A percentile compares a stretch with the other conserved stretches of the same genome.
These are phyloP conservation scores for Cryptocephalus primarius DNA, from an alignment of 2,888 invertebrate genomes.

Conservation along the genomic window DNA sequence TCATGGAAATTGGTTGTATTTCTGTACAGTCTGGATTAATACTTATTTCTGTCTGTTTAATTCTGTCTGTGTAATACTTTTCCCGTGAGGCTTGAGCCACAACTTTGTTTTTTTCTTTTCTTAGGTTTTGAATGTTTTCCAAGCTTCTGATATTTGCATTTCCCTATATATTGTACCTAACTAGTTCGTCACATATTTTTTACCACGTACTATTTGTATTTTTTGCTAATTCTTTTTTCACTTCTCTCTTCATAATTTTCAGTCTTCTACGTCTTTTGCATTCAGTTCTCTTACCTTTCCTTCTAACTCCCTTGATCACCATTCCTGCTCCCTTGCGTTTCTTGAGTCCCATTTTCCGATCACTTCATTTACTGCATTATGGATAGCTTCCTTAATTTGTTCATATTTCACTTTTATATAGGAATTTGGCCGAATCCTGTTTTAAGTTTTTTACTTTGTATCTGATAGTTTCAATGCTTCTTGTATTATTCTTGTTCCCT, in stretches of 20 bases:
- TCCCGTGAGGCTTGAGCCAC: too few relatives aligned
- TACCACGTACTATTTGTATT: not conserved
- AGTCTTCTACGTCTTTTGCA: not conserved
- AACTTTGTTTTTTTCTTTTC: not conserved
- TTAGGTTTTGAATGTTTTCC: not conserved
- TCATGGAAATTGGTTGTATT: too few relatives aligned
- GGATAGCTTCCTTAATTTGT: not conserved
- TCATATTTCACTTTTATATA: not conserved
- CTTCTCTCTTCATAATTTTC: not conserved
- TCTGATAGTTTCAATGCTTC: constrained; percentile 1
- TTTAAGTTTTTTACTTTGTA: not conserved
- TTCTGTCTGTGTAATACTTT: too few relatives aligned
- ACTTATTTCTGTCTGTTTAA: too few relatives aligned
- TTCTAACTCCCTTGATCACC: constrained; percentile 1
- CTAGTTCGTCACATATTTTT: not conserved
- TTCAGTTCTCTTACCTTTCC: not conserved
- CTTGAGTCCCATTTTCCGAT: too few relatives aligned
- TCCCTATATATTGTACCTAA: not conserved
- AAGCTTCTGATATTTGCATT: not conserved
- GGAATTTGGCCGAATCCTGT: not conserved
- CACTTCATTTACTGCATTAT: not conserved
- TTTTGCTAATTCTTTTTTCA: not conserved
- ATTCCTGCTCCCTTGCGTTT: not conserved
- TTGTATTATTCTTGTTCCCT: not conserved
- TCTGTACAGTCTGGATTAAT: too few relatives aligned